Percentiles rank a stretch among this genome's conserved stretches.
Conservation (phyloP, 2,888 invertebrate species). For the Clanis bilineata region DNA sequence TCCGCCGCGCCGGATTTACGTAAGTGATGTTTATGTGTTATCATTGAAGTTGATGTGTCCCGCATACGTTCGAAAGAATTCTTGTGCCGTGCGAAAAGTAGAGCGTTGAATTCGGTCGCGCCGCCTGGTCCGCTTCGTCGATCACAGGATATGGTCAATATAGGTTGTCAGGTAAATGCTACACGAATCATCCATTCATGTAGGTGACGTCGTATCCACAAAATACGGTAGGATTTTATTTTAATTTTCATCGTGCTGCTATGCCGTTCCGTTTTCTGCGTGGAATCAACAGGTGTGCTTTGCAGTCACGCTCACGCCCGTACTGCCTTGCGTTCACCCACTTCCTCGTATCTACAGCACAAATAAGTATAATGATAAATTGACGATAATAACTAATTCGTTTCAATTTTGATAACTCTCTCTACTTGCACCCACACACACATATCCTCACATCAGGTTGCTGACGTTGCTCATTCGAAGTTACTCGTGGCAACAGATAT, state of each 20-base stretch:
- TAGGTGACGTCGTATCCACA: not conserved
- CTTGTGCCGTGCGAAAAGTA: slow-evolving; percentile 51
- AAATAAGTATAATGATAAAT: not conserved
- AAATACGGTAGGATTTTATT: not conserved
- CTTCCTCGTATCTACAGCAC: not conserved
- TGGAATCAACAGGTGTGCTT: slow-evolving; percentile 12
- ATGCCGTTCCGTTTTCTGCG: not conserved
- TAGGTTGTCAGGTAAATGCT: slow-evolving; percentile 5
- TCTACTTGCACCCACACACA: not conserved
- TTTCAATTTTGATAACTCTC: not conserved
- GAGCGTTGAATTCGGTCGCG: slow-evolving; percentile 29
- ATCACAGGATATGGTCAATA: slow-evolving; percentile 13
- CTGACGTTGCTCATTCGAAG: not conserved
- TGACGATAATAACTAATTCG: not conserved
- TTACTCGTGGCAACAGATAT: not conserved
- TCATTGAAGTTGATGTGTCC: slow-evolving; percentile 55
- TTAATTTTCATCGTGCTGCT: not conserved
- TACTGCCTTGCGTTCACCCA: not conserved
- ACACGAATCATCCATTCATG: slow-evolving; percentile 2
- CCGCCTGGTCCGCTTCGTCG: slow-evolving; percentile 2
- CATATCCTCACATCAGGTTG: too few species aligned
- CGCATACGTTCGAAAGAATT: slow-evolving; percentile 49
- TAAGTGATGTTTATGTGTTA: slow-evolving; percentile 73
- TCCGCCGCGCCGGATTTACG: slow-evolving; percentile 27
- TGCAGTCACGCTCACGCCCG: not conserved